Evolutionary conservation across 2,888 invertebrate species (phyloP), one percentile per base, ranked within the genome.

Genomic region (Myopa tessellatipennis): DNA sequence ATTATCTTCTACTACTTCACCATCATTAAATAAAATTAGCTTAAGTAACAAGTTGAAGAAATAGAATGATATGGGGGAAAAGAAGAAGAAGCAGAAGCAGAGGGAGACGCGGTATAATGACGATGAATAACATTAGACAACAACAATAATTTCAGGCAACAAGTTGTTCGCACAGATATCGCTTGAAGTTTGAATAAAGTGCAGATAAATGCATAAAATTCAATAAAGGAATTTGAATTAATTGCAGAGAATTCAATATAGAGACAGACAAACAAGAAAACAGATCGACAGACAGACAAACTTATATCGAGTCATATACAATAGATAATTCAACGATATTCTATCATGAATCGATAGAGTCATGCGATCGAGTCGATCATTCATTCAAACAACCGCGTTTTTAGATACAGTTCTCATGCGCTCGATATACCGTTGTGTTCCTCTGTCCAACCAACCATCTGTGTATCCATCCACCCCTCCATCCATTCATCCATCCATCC

Each of bases 121-220:
- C 26, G 26, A 26, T 26, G 26, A 26, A 26, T 26, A 26, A 26
- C 26, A 26, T 26, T 26, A 26, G 26, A 26, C 26, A 26, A 26
- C 55, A 74, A 40, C 75, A 68, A 40, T 18, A 75, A 60, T 69
- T 38, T n/a, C 14, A 72, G 38, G 58, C 68, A 55, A 74, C 67
- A 67, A 68, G 63, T 34, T 65, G 60, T 65, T 55, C 58, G 38
- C 55, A 74, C 36, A 55, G 52, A 63, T 18, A 76, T 14, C 67
- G 55, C 34, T 52, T 74, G 55, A 34, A 40, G 58, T n/a, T 45
- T 60, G 58, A 69, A 74, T 75, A 34, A 69, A 78, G 71, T 71
- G 74, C 63, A 70, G 78, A 78, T 38, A 78, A 70, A 74, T 55
- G 78, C 74, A 78, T 78, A 65, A 78, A 71, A 78, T 73, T 78